Conservation (phyloP, 2,888 invertebrate genomes). For the Tethea ocularis region DNA sequence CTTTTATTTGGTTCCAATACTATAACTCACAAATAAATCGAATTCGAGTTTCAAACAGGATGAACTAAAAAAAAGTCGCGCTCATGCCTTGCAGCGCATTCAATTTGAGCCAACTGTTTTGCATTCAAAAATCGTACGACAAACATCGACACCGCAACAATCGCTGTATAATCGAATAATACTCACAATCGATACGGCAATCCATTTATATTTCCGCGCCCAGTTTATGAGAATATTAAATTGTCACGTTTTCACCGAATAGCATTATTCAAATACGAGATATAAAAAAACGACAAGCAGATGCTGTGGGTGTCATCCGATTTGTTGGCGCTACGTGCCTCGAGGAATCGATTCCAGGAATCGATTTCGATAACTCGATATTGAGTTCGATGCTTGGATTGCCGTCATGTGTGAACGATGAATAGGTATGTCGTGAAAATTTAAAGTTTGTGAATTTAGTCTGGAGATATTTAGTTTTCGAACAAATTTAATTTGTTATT, state of each 20-base stretch:
- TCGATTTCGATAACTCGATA: slow-evolving; percentile 38
- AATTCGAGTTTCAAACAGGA: not conserved
- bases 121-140: slow-evolving; percentile 18
- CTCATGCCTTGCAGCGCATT: not conserved
- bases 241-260: slow-evolving; percentile 35
- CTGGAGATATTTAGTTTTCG: not conserved
- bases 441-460: slow-evolving; percentile 1
- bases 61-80: slow-evolving; percentile 1
- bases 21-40: not conserved
- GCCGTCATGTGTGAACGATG: slow-evolving; percentile 9
- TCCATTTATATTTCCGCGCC: slow-evolving; percentile 17
- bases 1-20: not conserved
- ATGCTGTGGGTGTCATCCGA: slow-evolving; percentile 39
- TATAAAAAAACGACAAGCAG: slow-evolving; percentile 25
- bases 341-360: slow-evolving; percentile 36
- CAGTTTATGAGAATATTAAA: slow-evolving; percentile 29
- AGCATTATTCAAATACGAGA: slow-evolving; percentile 36
- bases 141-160: slow-evolving; percentile 21
- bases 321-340: slow-evolving; percentile 43
- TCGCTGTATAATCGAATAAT: slow-evolving; percentile 24
- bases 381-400: slow-evolving; percentile 14
- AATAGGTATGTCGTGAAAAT: not conserved
- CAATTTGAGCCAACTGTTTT: slow-evolving; percentile 15
- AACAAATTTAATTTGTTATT: not conserved
- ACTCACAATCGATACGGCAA: slow-evolving; percentile 22